Base-by-base conservation (phyloP, 2,888 invertebrate species). In the Pristionchus arcanus region DNA sequence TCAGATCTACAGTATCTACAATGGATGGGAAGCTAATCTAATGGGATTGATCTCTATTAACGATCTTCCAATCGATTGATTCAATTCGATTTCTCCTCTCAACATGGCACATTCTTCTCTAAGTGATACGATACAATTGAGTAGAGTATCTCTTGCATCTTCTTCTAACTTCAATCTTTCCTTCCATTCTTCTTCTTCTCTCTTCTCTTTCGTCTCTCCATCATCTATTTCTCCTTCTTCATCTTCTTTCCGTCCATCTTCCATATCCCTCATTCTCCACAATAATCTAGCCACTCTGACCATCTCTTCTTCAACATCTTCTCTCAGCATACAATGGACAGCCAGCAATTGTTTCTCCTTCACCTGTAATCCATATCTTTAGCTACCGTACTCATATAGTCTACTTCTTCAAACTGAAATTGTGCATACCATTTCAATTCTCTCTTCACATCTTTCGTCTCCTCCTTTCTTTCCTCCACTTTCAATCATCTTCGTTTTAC, bases 41-140 rank as follows among this genome's bases (percentile, higher is more conserved):
- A 77, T 42, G 49, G 77, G 42, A n/a, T n/a, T 25, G 16, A 42
- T 2, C 25, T 42, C 77, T 25, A 19, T 21, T 16, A 9, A n/a
- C 21, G 77, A 42, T 31, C 77, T 21, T 5, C 13, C 77, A 13
- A 84, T 84, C 28, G 37, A 37, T 42, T 86, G 86, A 86, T 86
- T 86, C 91, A 93, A 91, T 87, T 93, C 93, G 7, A 92, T 90
- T 16, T 90, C 91, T 11, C 94, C 94, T 49, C 94, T 90, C 42
- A 94, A 90, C 42, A 90, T 89, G 0, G 93, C 93, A 89, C 94
- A 94, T 25, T 93, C 89, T 19, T 91, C 90, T 74, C 94, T 74
- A 16, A 93, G 90, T 34, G 91, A 90, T 31, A 90, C 90, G 42
- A 94, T 91, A 83, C 94, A 92, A 13, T 87, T 91, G 15, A 93